These are phyloP conservation scores for Neolamprologus hecqui DNA, from an alignment of 2,113 vertebrate genomes.

Conservation along the genomic window DNA sequence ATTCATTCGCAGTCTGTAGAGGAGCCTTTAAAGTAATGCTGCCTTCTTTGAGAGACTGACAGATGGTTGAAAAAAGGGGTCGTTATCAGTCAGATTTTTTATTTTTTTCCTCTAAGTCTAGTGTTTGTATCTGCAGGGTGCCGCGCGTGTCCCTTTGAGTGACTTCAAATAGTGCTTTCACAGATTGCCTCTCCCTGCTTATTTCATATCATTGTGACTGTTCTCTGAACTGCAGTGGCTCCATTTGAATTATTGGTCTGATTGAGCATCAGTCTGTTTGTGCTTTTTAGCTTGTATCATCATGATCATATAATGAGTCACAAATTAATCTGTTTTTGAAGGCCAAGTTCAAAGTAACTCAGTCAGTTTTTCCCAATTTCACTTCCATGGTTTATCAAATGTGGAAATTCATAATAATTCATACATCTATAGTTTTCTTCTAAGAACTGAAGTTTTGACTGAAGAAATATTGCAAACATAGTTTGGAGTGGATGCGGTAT, in stretches of 20 bases:
- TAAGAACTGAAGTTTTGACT: neutral
- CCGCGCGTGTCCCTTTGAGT: neutral
- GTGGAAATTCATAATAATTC: neutral
- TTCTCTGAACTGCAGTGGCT: neutral
- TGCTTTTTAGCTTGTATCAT: neutral
- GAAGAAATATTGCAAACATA: neutral
- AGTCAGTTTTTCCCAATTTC: neutral
- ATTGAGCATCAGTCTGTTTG: neutral
- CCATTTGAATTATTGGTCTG: neutral
- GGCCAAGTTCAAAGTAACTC: conserved; percentile 28
- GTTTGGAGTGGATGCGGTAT: neutral
- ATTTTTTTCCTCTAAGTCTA: neutral
- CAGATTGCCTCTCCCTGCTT: neutral
- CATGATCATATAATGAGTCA: neutral
- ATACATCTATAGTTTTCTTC: neutral
- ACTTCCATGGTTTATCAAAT: neutral
- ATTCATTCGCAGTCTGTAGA: neutral
- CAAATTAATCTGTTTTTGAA: conserved; percentile 21
- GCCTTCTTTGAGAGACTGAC: neutral
- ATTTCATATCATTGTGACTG: neutral
- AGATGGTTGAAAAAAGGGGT: neutral
- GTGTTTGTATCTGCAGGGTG: neutral
- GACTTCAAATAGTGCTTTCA: neutral
- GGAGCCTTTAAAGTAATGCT: neutral
- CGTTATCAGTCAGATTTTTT: neutral